These are phyloP conservation scores for Corythornis vintsioides DNA, from an alignment of 2,113 vertebrate species.

Conservation along the genomic window DNA sequence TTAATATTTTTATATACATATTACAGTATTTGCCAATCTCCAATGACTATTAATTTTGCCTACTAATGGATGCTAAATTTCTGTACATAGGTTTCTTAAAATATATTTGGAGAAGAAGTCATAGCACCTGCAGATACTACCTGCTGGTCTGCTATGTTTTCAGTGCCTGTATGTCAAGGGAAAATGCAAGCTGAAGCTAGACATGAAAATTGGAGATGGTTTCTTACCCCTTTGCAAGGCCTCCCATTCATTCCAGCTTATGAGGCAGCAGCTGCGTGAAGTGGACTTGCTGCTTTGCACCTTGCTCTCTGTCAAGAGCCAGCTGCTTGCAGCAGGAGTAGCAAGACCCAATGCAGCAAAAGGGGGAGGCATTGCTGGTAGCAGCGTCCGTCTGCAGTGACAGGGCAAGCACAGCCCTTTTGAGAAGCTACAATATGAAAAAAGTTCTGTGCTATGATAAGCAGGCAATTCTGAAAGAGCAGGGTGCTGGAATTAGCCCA, in stretches of 20 bases:
- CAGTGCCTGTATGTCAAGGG: background rate
- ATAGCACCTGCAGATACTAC: background rate
- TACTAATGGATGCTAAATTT: background rate
- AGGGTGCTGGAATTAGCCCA: background rate
- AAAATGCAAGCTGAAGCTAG: background rate
- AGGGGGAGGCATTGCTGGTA: background rate
- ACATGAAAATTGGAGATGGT: background rate
- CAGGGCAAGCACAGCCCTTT: background rate
- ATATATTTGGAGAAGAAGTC: background rate
- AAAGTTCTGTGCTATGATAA: background rate
- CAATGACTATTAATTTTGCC: background rate
- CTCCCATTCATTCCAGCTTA: background rate
- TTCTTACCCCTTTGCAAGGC: background rate
- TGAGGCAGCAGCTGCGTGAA: background rate
- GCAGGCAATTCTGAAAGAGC: background rate
- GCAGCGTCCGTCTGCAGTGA: fast-evolving
- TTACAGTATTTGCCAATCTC: background rate
- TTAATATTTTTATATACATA: background rate
- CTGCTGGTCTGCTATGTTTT: background rate
- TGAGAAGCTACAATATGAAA: background rate
- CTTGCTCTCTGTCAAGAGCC: background rate
- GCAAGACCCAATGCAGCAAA: background rate
- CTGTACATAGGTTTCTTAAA: background rate
- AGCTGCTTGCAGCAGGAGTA: background rate
- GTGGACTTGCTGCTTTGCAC: background rate